These are phyloP conservation scores for Lordiphosa collinella DNA, from an alignment of 1,140 invertebrate species.

Conservation along the genomic window DNA sequence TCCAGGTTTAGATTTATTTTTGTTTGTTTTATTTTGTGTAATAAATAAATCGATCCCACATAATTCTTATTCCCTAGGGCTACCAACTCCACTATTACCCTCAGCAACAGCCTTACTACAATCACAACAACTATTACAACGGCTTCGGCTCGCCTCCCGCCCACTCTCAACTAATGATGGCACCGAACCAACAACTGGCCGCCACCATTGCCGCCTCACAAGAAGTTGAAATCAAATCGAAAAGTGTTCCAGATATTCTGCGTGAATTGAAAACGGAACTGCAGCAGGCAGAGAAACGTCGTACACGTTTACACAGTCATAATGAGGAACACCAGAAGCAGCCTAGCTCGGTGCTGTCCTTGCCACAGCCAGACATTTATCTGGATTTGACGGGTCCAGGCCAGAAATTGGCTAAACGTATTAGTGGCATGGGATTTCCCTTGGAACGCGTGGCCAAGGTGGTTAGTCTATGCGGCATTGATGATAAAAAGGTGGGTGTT, in stretches of 20 bases:
- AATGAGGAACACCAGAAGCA: constrained; percentile 43
- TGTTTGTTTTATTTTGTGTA: neutral
- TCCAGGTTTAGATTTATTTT: constrained; percentile 13
- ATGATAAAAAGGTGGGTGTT: constrained; percentile 89
- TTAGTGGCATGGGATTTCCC: constrained; percentile 92
- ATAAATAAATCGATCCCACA: neutral
- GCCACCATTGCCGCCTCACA: constrained; percentile 30
- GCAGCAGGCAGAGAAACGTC: constrained; percentile 61
- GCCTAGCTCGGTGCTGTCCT: constrained; percentile 33
- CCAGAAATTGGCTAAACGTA: constrained; percentile 85
- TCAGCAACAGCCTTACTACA: constrained; percentile 71
- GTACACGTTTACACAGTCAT: constrained; percentile 78
- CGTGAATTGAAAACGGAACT: constrained; percentile 86
- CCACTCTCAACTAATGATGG: neutral
- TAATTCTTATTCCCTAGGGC: constrained; percentile 1
- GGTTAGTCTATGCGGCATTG: constrained; percentile 86
- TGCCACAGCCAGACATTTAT: constrained; percentile 70
- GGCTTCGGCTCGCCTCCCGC: constrained; percentile 55
- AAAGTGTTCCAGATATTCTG: constrained; percentile 87
- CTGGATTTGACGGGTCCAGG: constrained; percentile 82
- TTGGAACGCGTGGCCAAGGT: constrained; percentile 87
- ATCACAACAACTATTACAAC: constrained; percentile 66
- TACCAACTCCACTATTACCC: constrained; percentile 54
- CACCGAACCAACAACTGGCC: constrained; percentile 28
- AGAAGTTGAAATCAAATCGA: constrained; percentile 79